Percentiles rank a stretch among this genome's conserved stretches.
Conservation (phyloP, 2,888 invertebrate species). For the Diaphora mendica region DNA sequence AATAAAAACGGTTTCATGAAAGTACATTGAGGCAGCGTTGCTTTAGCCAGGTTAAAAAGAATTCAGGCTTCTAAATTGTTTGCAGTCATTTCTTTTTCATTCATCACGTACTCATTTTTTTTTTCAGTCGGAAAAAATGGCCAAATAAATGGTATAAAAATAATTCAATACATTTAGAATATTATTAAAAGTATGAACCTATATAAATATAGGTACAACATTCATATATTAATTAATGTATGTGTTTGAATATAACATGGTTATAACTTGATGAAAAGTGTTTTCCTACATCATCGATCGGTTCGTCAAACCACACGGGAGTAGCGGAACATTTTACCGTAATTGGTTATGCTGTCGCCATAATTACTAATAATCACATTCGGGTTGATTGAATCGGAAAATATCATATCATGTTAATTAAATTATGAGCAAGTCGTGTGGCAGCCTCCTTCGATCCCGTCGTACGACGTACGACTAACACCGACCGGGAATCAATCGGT, state of each 20-base stretch:
- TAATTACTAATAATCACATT: slow-evolving; percentile 31
- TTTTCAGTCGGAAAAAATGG: not conserved
- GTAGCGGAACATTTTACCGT: slow-evolving; percentile 9
- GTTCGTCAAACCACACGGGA: slow-evolving; percentile 2
- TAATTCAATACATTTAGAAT: not conserved
- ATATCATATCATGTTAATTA: slow-evolving; percentile 51
- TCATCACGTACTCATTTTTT: not conserved
- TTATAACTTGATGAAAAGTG: slow-evolving; percentile 3
- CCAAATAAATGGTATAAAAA: not conserved
- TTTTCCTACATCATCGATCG: slow-evolving; percentile 5
- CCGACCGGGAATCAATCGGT: slow-evolving; percentile 60
- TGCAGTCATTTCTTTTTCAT: not conserved
- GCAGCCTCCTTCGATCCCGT: slow-evolving; percentile 43
- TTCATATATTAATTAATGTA: not conserved
- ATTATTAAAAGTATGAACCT: not conserved
- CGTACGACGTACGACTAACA: slow-evolving; percentile 44
- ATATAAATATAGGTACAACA: not conserved
- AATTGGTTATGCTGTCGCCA: slow-evolving; percentile 28
- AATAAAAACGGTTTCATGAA: slow-evolving; percentile 1
- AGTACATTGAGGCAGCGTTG: not conserved
- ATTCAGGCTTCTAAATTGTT: not conserved
- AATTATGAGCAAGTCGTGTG: slow-evolving; percentile 41
- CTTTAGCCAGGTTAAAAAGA: not conserved
- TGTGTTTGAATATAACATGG: not conserved
- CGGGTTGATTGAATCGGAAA: slow-evolving; percentile 35